Conservation (phyloP, 2,113 vertebrate species). For the Micromys minutus region DNA sequence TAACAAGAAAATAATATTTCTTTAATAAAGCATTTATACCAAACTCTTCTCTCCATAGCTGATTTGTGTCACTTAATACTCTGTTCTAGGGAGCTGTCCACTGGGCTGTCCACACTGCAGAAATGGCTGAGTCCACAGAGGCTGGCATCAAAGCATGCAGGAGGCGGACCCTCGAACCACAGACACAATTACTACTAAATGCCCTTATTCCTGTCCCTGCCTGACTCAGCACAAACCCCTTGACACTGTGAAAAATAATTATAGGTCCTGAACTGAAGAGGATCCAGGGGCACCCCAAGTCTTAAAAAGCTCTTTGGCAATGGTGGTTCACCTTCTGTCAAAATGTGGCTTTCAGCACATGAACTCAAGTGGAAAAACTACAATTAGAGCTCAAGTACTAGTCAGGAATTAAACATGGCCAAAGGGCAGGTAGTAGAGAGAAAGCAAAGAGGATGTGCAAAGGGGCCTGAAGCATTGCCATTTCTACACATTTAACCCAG, state of each 20-base stretch:
- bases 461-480: background rate
- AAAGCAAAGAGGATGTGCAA: background rate
- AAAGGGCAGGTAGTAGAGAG: background rate
- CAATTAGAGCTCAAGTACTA: background rate
- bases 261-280: background rate
- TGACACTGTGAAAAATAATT: background rate
- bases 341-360: background rate
- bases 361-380: background rate
- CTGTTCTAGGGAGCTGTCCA: background rate
- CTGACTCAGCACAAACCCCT: rapidly evolving
- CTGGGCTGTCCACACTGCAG: background rate
- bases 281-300: background rate
- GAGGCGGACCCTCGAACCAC: too few species aligned
- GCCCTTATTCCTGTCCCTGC: background rate
- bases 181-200: background rate
- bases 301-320: background rate
- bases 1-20: conserved; percentile 76
- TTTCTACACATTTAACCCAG: background rate
- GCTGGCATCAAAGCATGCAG: background rate
- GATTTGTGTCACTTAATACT: conserved; percentile 61
- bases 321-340: background rate
- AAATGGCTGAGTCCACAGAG: background rate
- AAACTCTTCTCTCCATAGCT: conserved; percentile 74
- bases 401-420: background rate
- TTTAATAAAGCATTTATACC: conserved; percentile 81